A percentile compares a stretch with the other conserved stretches of the same genome.
Evolutionary conservation across 2,888 invertebrate species (phyloP).

Genomic region (Chironomus tentans): DNA sequence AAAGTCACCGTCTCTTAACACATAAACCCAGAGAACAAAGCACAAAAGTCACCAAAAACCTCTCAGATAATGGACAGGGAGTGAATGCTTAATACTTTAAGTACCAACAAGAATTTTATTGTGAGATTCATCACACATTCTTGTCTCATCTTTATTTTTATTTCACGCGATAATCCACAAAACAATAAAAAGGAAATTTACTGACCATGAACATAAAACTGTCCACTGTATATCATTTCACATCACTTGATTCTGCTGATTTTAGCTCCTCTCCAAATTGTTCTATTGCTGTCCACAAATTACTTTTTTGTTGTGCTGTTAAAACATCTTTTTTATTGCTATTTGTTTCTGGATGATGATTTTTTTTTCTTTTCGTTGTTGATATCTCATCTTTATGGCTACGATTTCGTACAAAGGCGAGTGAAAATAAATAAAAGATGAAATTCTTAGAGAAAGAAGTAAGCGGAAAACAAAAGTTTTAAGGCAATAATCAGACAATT

Average conservation of each 20-base stretch:
- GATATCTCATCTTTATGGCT: background rate
- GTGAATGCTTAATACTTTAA: too few relatives aligned
- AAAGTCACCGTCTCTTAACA: too few relatives aligned
- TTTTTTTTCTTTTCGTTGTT: background rate
- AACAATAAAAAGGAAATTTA: conserved; percentile 10
- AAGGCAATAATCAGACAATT: background rate
- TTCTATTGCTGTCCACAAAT: background rate
- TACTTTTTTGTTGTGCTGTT: background rate
- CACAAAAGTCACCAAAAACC: too few relatives aligned
- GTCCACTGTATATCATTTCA: background rate
- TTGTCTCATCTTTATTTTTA: background rate
- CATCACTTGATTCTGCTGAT: background rate
- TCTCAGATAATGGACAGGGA: too few relatives aligned
- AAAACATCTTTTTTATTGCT: background rate
- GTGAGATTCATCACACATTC: background rate
- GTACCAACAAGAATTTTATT: too few relatives aligned
- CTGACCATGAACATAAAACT: background rate
- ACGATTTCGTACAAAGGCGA: background rate
- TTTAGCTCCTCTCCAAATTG: too few relatives aligned
- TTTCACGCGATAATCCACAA: conserved; percentile 18
- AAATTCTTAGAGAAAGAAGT: background rate
- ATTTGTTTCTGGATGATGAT: background rate
- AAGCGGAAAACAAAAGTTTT: too few relatives aligned
- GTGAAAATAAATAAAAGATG: background rate
- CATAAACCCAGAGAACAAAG: too few relatives aligned